Evolutionary conservation across 2,797 vertebrate species (phyloP).

Genomic region (Gymnocypris eckloni): DNA sequence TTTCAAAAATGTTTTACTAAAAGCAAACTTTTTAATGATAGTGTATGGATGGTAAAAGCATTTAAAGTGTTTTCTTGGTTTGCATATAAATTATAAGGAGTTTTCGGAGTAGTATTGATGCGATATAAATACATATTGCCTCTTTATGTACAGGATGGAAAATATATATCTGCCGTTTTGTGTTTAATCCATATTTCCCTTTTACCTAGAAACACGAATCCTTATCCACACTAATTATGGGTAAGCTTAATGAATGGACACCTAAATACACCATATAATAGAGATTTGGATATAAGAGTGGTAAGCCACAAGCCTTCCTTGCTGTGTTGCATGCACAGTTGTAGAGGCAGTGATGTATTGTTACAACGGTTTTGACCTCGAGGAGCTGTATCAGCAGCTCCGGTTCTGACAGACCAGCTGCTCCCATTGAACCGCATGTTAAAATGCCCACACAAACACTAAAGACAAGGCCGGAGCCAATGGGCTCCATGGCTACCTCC

Average conservation of each 20-base stretch:
- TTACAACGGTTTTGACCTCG: conserved; percentile 68
- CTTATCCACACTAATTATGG: conserved; percentile 51
- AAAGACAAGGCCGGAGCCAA: not conserved
- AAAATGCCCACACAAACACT: not conserved
- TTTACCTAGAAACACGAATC: conserved; percentile 58
- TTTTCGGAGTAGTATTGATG: not conserved
- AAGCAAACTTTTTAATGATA: not conserved
- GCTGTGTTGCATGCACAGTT: conserved; percentile 30
- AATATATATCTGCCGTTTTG: conserved; percentile 56
- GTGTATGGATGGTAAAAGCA: not conserved
- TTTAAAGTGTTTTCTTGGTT: not conserved
- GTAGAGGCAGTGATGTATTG: conserved; percentile 70
- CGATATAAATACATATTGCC: not conserved
- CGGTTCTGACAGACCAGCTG: conserved; percentile 32
- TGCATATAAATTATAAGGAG: not conserved
- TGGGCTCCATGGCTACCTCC: not conserved
- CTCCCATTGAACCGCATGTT: conserved; percentile 34
- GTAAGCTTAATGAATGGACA: conserved; percentile 42
- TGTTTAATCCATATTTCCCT: conserved; percentile 64
- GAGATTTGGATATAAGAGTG: conserved; percentile 14
- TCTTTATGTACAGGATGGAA: not conserved
- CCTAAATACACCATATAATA: conserved; percentile 24
- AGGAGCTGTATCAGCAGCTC: conserved; percentile 68
- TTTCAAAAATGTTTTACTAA: not conserved
- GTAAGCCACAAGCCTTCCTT: conserved; percentile 26